Percentiles rank a stretch among this genome's conserved stretches.
These are phyloP conservation scores for Echinops telfairi DNA, from an alignment of 2,113 vertebrate genomes.

Conservation along the genomic window DNA sequence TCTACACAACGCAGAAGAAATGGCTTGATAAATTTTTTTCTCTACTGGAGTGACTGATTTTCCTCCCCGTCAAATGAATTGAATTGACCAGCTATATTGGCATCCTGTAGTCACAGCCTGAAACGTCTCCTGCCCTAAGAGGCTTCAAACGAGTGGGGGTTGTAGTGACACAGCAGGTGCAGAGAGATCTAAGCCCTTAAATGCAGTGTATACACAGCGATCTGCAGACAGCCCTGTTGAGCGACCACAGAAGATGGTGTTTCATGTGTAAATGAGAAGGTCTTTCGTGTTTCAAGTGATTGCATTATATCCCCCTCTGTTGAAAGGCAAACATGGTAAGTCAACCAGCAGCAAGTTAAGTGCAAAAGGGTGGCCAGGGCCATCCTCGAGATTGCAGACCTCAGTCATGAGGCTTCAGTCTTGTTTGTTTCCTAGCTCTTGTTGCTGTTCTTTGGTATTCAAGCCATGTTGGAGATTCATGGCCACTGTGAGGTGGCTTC, in stretches of 20 bases:
- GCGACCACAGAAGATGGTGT: slow-evolving; percentile 58
- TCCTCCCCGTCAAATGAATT: slow-evolving; percentile 66
- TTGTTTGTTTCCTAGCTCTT: neutral
- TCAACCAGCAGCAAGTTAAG: slow-evolving; percentile 74
- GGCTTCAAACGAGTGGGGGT: slow-evolving; percentile 64
- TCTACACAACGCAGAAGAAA: slow-evolving; percentile 69
- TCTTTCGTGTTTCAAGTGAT: slow-evolving; percentile 73
- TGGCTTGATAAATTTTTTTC: slow-evolving; percentile 59
- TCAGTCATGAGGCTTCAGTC: slow-evolving; percentile 10
- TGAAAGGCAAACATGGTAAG: slow-evolving; percentile 74
- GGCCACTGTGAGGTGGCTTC: slow-evolving; percentile 61
- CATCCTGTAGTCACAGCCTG: slow-evolving; percentile 65
- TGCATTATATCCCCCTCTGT: slow-evolving; percentile 71
- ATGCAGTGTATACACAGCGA: slow-evolving; percentile 48
- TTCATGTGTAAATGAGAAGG: slow-evolving; percentile 75
- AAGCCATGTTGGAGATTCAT: neutral
- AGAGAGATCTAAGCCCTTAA: slow-evolving; percentile 73
- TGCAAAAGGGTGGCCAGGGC: slow-evolving; percentile 53
- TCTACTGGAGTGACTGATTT: neutral
- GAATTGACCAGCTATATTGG: slow-evolving; percentile 78
- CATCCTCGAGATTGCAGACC: neutral
- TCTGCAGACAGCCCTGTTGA: slow-evolving; percentile 34
- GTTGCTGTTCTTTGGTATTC: neutral
- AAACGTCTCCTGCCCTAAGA: slow-evolving; percentile 64
- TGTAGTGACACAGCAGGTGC: slow-evolving; percentile 72